These are phyloP conservation scores for Brachionus asplanchnoidis DNA, from an alignment of 1,140 invertebrate species.

Conservation along the genomic window DNA sequence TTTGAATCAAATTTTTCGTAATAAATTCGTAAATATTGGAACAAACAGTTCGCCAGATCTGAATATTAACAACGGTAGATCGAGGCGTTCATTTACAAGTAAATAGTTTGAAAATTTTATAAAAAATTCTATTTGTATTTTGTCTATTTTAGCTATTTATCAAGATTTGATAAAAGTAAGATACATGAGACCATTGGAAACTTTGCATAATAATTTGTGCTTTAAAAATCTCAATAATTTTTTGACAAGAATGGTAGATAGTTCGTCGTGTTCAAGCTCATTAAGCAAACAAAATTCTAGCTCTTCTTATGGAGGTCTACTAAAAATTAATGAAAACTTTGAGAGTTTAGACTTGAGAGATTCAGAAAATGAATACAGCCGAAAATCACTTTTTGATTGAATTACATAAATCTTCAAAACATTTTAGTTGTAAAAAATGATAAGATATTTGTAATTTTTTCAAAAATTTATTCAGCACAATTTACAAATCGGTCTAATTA, in stretches of 20 bases:
- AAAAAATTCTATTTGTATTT: neutral
- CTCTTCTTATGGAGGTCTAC: neutral
- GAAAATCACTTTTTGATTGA: neutral
- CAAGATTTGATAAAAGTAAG: conserved; percentile 37
- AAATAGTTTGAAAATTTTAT: neutral
- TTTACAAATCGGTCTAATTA: neutral
- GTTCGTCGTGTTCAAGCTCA: neutral
- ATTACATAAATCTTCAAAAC: neutral
- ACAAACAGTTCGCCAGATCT: conserved; percentile 40
- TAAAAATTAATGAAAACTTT: neutral
- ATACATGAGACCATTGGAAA: conserved; percentile 41
- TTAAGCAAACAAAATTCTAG: neutral
- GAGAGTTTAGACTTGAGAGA: neutral
- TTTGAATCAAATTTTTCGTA: neutral
- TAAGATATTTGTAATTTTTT: neutral
- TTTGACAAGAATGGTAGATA: conserved; percentile 33
- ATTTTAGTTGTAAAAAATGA: neutral
- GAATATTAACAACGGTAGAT: neutral
- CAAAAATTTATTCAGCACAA: too few relatives aligned
- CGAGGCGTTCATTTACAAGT: neutral
- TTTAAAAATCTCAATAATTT: conserved; percentile 39
- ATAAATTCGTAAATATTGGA: conserved; percentile 7
- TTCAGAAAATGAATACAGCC: neutral
- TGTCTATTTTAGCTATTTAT: conserved; percentile 32
- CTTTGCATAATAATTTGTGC: conserved; percentile 39